Evolutionary conservation across 2,797 vertebrate species (phyloP), one percentile per base, ranked within the genome.

Genomic region (Adrianichthys oophorus): DNA sequence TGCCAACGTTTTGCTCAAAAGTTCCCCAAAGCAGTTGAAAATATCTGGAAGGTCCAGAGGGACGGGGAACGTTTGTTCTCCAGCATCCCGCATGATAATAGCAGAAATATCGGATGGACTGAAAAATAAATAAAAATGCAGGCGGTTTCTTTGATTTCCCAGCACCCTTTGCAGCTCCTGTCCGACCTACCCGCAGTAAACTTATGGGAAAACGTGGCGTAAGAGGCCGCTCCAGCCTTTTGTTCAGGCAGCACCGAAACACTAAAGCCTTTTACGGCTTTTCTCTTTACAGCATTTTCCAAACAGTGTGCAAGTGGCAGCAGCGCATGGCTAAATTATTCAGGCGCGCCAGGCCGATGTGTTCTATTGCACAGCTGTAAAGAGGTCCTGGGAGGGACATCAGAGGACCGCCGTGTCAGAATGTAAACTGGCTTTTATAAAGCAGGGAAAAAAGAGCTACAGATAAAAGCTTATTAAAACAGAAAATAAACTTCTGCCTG

Each of bases 281-380:
- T 92, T 93, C 91, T 96, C 92, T 94, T 95, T 94, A 95, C 72
- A 80, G 90, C 86, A 65, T 94, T 95, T 94, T 92, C 88, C 82
- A 96, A 97, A 94, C 92, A 93, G 89, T 91, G 91, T 91, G 91
- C 87, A 86, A 91, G 90, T 74, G 92, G 91, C 91, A 92, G 87
- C 79, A 89, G 89, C 90, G 93, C 92, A 91, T 90, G 92, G 93
- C 92, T 95, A 92, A 95, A 95, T 96, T 95, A 96, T 95, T 96
- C 93, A 95, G 92, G 65, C 90, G 90, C 85, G 84, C 89, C 75
- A 75, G 78, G 85, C 84, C 56, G 88, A 86, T 87, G 88, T 84
- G 87, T 78, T 92, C 89, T 90, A 93, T 91, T 93, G 92, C 90
- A 87, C 80, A 80, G 90, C 91, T 85, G 91, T 90, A 94, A 93